A percentile compares a stretch with the other conserved stretches of the same genome.
phyloP scores from a whole-genome alignment of 2,888 invertebrate genomes.

The Dimorphilus gyrociliatus region DNA sequence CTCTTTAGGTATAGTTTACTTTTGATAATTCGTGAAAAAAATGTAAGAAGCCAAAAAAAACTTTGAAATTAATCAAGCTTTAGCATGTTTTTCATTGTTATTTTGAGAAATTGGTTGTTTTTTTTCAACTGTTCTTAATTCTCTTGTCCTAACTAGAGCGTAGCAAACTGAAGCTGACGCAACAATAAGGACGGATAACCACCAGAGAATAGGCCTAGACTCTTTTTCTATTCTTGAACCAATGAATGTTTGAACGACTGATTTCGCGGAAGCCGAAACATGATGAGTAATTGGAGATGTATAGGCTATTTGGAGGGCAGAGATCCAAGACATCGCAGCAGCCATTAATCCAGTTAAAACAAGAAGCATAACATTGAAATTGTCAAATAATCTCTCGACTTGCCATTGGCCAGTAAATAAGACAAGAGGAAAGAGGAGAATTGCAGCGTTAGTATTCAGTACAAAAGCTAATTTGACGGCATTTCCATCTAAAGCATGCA shows the following conservation, averaged over 20 bases:
- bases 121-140: constrained; percentile 4
- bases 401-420: constrained; percentile 23
- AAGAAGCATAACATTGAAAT: constrained; percentile 14
- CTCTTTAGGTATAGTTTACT: too few relatives aligned
- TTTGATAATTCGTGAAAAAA: too few relatives aligned
- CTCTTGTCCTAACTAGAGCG: constrained; percentile 14
- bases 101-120: too few relatives aligned
- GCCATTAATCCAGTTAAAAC: constrained; percentile 20
- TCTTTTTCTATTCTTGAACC: constrained; percentile 29
- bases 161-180: constrained; percentile 28
- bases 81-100: too few relatives aligned
- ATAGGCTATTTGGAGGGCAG: constrained; percentile 31
- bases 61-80: too few relatives aligned
- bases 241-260: constrained; percentile 31
- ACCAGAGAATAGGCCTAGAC: constrained; percentile 27
- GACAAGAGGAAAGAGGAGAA: constrained; percentile 26
- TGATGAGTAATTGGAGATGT: constrained; percentile 36
- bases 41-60: too few relatives aligned
- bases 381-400: constrained; percentile 14
- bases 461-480: constrained; percentile 26
- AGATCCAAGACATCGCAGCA: constrained; percentile 29
- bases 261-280: constrained; percentile 34
- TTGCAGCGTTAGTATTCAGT: constrained; percentile 24
- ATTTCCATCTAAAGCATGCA: constrained; percentile 19
- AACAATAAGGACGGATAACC: constrained; percentile 30